These are phyloP conservation scores for Caenorhabditis tropicalis DNA, from an alignment of 1,140 invertebrate species.

Conservation along the genomic window DNA sequence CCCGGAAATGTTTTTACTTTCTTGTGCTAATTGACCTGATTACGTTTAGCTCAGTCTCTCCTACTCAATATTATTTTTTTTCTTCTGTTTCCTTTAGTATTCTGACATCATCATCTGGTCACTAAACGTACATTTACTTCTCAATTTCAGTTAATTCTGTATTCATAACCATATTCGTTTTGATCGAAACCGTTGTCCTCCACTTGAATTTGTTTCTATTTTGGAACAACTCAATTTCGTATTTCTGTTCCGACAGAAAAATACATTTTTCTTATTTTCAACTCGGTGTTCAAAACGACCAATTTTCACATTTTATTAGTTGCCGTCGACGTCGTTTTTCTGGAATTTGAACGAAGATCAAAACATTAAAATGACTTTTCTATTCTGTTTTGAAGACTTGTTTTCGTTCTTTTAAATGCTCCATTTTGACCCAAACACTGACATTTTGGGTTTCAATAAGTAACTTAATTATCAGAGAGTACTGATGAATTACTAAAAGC, in stretches of 20 bases:
- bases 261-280: too few relatives aligned
- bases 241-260: not conserved
- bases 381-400: not conserved
- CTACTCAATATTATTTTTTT: not conserved
- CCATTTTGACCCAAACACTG: not conserved
- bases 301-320: not conserved
- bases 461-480: not conserved
- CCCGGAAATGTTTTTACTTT: not conserved
- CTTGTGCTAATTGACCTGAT: not conserved
- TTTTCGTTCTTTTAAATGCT: not conserved
- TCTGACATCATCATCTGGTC: slow-evolving; percentile 5
- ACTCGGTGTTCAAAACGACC: too few relatives aligned
- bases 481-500: not conserved
- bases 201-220: too few relatives aligned
- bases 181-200: too few relatives aligned
- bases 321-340: too few relatives aligned
- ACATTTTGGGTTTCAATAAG: not conserved
- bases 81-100: not conserved
- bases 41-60: not conserved
- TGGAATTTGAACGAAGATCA: not conserved
- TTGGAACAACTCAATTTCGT: not conserved
- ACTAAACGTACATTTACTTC: not conserved
- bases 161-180: too few relatives aligned
- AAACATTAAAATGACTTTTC: not conserved
- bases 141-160: too few relatives aligned